A percentile compares a stretch with the other conserved stretches of the same genome.
Evolutionary conservation across 2,797 vertebrate genomes (phyloP).

Genomic region (Petrocephalus sullivani): DNA sequence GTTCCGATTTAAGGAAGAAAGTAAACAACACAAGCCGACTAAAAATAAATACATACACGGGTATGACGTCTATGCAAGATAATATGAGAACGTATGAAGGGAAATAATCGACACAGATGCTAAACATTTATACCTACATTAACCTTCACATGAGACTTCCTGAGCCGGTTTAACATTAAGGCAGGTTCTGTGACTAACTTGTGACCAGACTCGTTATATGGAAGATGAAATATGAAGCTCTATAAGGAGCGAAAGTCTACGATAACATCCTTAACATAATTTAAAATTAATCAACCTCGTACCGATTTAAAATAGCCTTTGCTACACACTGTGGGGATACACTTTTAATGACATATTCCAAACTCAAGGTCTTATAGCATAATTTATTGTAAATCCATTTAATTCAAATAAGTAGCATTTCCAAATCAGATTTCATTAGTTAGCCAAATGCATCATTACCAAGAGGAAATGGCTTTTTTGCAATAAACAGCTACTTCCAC

Average conservation of each 20-base stretch:
- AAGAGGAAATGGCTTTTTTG: conserved; percentile 48
- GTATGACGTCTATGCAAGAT: neutral
- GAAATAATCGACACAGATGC: neutral
- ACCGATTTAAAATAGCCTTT: neutral
- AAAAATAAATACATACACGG: neutral
- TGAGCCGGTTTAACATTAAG: neutral
- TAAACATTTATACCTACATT: neutral
- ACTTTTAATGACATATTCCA: neutral
- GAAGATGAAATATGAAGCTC: neutral
- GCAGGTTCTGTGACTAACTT: neutral
- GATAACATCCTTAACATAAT: neutral
- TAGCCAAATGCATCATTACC: conserved; percentile 45
- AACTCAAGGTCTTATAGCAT: neutral
- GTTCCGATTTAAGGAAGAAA: neutral
- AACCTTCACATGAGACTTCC: neutral
- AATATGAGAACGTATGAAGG: neutral
- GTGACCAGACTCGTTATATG: neutral
- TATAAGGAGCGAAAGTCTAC: neutral
- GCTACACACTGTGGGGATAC: neutral
- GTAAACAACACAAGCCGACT: too few species aligned
- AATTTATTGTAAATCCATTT: conserved; percentile 46
- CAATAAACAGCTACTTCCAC: conserved; percentile 43
- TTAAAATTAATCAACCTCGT: neutral
- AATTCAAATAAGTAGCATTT: conserved; percentile 44
- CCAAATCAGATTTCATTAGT: conserved; percentile 46